Conservation (phyloP, 2,888 invertebrate genomes). For the Gasteruption jaculator region DNA sequence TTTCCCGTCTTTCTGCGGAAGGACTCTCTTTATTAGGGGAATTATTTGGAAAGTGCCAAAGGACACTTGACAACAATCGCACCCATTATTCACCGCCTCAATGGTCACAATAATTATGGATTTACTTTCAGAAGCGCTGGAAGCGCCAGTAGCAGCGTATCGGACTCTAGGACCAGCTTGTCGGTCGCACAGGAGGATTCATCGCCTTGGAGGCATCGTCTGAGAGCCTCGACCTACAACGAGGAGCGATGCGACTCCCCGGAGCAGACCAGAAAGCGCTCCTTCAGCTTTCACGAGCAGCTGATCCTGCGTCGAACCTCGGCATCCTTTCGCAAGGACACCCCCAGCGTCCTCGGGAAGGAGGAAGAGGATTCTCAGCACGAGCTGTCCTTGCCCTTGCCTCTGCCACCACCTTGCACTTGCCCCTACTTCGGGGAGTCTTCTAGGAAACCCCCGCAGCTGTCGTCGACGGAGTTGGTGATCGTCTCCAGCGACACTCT, state of each 20-base stretch:
- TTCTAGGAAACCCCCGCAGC: slow-evolving; percentile 54
- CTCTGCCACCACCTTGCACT: slow-evolving; percentile 71
- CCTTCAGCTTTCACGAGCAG: slow-evolving; percentile 55
- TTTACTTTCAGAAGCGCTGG: slow-evolving; percentile 36
- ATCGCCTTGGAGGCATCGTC: slow-evolving; percentile 35
- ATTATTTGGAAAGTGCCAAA: no score
- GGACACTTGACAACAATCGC: no score
- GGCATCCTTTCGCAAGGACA: slow-evolving; percentile 20
- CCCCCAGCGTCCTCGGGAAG: no score
- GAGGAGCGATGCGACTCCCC: slow-evolving; percentile 51
- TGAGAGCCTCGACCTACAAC: slow-evolving; percentile 55
- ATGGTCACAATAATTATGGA: no score
- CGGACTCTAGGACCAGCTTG: slow-evolving; percentile 36
- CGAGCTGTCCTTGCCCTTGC: slow-evolving; percentile 13
- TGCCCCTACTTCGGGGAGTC: slow-evolving; percentile 76
- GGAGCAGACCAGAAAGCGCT: slow-evolving; percentile 48
- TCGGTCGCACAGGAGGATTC: slow-evolving; percentile 32
- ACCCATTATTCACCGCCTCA: no score
- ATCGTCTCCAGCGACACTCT: slow-evolving; percentile 58
- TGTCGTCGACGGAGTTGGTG: slow-evolving; percentile 55
- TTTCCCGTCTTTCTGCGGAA: no score
- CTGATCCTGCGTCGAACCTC: slow-evolving; percentile 26
- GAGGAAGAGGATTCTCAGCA: slow-evolving; percentile 17
- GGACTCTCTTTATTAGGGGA: no score
- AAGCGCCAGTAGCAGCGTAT: slow-evolving; percentile 33